Conservation (phyloP, 2,113 vertebrate genomes). For the Parus major region DNA sequence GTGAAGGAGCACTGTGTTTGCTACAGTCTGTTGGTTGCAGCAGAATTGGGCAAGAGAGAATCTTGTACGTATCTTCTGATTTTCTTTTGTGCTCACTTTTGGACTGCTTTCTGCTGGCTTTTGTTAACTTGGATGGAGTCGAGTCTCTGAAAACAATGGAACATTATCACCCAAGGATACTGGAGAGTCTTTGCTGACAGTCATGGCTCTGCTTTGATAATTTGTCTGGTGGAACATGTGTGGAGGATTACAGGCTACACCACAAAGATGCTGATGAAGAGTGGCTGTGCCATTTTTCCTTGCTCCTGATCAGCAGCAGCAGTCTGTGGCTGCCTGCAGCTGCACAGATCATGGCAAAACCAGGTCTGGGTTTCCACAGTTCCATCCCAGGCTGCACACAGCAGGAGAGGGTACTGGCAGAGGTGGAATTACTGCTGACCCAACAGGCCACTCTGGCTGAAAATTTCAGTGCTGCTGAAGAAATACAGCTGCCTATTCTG, state of each 20-base stretch:
- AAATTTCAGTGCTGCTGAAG: not conserved
- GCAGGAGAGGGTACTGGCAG: not conserved
- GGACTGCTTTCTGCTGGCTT: not conserved
- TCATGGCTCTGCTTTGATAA: slow-evolving; percentile 3
- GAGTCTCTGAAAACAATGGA: not conserved
- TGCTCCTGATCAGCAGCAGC: not conserved
- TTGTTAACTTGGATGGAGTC: not conserved
- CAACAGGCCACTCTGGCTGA: not conserved
- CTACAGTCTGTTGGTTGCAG: not conserved
- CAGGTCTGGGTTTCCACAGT: not conserved
- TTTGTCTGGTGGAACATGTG: not conserved
- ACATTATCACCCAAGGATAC: not conserved
- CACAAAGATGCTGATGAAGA: not conserved
- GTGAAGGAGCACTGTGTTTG: not conserved
- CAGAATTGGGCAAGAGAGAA: not conserved
- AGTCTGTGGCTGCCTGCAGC: not conserved
- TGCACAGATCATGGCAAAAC: not conserved
- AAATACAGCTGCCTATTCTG: not conserved
- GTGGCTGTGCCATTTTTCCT: not conserved
- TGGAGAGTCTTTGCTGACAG: not conserved
- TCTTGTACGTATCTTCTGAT: fast-evolving
- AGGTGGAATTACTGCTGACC: not conserved
- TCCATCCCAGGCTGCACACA: not conserved
- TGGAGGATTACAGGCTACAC: not conserved
- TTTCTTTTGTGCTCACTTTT: not conserved